phyloP scores from a whole-genome alignment of 1,140 invertebrate species.

The Atopsyche davidsoni region DNA sequence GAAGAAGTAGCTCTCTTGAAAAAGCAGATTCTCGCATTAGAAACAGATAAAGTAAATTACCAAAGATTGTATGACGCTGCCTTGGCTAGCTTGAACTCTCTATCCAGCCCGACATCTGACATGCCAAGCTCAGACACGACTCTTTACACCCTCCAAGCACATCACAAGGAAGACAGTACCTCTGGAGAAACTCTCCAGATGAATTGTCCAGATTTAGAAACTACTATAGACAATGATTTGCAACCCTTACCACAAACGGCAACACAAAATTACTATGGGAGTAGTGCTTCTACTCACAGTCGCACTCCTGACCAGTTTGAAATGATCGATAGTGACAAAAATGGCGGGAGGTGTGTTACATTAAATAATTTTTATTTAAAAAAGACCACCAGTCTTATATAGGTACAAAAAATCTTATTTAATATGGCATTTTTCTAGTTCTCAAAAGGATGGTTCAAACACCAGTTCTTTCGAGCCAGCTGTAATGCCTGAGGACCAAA shows the following conservation, averaged over 20 bases:
- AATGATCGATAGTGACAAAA: constrained; percentile 47
- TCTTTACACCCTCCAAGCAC: constrained; percentile 19
- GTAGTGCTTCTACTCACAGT: constrained; percentile 44
- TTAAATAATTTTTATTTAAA: constrained; percentile 4
- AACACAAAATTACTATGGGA: constrained; percentile 46
- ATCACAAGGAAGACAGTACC: constrained; percentile 29
- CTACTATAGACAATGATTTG: constrained; percentile 22
- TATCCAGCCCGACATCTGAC: constrained; percentile 43
- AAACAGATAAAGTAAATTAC: constrained; percentile 53
- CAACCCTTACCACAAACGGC: constrained; percentile 42
- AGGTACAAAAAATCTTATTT: too few species aligned
- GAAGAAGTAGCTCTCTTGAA: constrained; percentile 52
- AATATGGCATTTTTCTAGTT: constrained; percentile 15
- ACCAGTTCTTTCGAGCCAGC: constrained; percentile 42
- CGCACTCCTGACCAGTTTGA: constrained; percentile 48
- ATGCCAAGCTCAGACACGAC: constrained; percentile 29
- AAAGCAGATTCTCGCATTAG: constrained; percentile 47
- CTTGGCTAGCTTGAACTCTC: constrained; percentile 43
- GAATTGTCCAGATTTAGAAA: constrained; percentile 28
- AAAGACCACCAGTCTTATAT: not conserved
- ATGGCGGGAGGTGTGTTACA: constrained; percentile 36
- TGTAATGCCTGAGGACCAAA: constrained; percentile 32
- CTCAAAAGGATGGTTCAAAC: constrained; percentile 39
- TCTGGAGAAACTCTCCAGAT: constrained; percentile 35
- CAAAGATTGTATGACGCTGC: constrained; percentile 49